These are phyloP conservation scores for Agrochola lota DNA, from an alignment of 2,888 invertebrate species.

Conservation along the genomic window DNA sequence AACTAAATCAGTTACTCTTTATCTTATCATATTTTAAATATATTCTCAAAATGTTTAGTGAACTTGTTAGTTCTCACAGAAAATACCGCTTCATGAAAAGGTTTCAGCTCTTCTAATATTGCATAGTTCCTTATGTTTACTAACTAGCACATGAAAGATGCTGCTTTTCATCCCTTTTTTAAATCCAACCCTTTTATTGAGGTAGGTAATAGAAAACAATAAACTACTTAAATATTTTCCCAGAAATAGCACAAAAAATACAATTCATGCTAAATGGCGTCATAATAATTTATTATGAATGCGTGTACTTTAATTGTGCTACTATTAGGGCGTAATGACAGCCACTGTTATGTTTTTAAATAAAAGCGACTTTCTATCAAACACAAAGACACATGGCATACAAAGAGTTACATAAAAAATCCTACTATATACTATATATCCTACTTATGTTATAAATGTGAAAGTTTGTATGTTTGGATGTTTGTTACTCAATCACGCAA, in stretches of 20 bases:
- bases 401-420: slow-evolving; percentile 38
- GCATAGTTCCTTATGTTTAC: too few relatives aligned
- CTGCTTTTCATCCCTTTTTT: too few relatives aligned
- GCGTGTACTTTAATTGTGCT: slow-evolving; percentile 16
- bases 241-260: not conserved
- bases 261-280: slow-evolving; percentile 11
- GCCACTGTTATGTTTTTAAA: slow-evolving; percentile 16
- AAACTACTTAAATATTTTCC: not conserved
- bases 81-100: not conserved
- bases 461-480: too few relatives aligned
- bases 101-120: not conserved
- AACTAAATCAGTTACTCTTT: not conserved
- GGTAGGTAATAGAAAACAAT: too few relatives aligned
- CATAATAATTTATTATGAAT: not conserved
- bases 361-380: slow-evolving; percentile 25
- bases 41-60: too few relatives aligned
- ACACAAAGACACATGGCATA: slow-evolving; percentile 30
- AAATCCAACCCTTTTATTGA: too few relatives aligned
- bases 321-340: slow-evolving; percentile 24
- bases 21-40: too few relatives aligned
- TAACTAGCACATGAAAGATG: too few relatives aligned
- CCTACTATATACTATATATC: too few relatives aligned
- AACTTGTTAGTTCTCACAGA: too few relatives aligned
- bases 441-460: too few relatives aligned
- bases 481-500: too few relatives aligned